Evolutionary conservation across 2,888 invertebrate species (phyloP), one percentile per base, ranked within the genome.

Genomic region (Stenodema calcarata): DNA sequence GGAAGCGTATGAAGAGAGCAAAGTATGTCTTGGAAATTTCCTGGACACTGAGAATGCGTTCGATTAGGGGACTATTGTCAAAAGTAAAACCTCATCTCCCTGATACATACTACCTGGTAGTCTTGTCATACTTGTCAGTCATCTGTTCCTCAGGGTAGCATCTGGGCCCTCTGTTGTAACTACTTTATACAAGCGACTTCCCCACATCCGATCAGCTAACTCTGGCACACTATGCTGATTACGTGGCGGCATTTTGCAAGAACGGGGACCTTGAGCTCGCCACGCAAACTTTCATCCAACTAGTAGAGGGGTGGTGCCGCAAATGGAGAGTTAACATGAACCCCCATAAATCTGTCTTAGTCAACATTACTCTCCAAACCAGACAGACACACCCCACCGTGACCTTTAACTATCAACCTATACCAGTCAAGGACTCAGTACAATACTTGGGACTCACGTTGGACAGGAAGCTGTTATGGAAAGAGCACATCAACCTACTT

Each of bases 141-240:
- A 14, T 76, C 76, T 16, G 76, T 76, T 76, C 76, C 76, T 76
- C 76, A 76, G 16, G 35, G 76, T 30, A 76, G 76, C 35, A 76
- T 76, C 76, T 76, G 42, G 76, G 76, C 16, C 76, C 76, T 14
- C 2, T 76, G 12, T 35, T 76, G 35, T 76, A 76, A 7, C 7
- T 76, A 2, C 4, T 35, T 18, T 73, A 73, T 27, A 73, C 73
- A 4, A 73, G 73, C 28, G 73, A 73, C 73, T 73, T 73, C 73
- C 73, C 73, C 28, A 23, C 14, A 16, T 73, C 73, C 28, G 73
- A n/a, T 23, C 73, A 30, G 16, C 28, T 73, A 16, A 73, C 73
- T 16, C 3, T 73, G n/a, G 73, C 73, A 73, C 73, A 73, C 28
- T 73, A 73, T 73, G 73, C 73, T 6, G 73, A 14, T 27, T 4